These are phyloP conservation scores for Taxidea taxus DNA, from an alignment of 2,113 vertebrate species.

Conservation along the genomic window DNA sequence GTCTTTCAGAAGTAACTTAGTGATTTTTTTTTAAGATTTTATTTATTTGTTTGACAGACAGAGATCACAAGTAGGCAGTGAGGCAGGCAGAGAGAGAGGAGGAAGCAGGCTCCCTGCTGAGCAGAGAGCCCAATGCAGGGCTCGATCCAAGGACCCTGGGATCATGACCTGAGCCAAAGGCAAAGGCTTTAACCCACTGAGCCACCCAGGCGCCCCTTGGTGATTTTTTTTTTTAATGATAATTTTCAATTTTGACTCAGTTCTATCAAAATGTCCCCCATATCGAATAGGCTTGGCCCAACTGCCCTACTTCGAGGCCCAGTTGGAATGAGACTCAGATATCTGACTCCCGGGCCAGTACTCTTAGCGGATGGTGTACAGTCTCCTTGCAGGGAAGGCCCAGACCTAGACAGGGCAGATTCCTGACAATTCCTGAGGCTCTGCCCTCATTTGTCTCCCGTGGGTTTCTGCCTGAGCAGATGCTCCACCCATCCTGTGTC, in stretches of 20 bases:
- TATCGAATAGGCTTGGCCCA: neutral
- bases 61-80: no score
- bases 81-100: no score
- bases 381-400: neutral
- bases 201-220: no score
- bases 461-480: neutral
- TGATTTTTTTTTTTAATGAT: neutral
- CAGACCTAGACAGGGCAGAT: neutral
- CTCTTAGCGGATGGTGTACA: neutral
- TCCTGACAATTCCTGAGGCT: no score
- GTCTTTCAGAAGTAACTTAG: neutral
- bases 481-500: neutral
- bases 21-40: neutral
- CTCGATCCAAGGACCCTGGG: no score
- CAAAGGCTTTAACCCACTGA: no score
- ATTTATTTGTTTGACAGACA: no score
- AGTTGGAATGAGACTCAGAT: neutral
- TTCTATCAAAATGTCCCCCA: neutral
- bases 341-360: neutral
- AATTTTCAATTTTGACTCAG: conserved; percentile 20
- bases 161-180: no score
- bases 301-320: neutral
- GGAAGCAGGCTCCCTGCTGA: no score
- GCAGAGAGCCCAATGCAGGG: no score
- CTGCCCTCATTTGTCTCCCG: neutral